Evolutionary conservation across 1,140 invertebrate species (phyloP), one percentile per base, ranked within the genome.

Genomic region (Araneus ventricosus): DNA sequence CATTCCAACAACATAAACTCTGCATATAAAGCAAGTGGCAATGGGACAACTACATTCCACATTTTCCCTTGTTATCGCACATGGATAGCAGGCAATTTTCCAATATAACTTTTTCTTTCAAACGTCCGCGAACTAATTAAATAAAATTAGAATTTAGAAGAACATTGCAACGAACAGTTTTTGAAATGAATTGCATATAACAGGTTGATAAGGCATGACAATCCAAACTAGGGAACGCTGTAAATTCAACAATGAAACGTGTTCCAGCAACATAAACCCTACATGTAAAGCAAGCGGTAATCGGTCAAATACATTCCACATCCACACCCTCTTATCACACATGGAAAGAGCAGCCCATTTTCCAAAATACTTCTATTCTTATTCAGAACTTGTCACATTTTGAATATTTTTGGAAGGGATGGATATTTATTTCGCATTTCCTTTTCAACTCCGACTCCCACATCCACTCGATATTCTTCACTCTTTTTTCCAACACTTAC

Each of bases 401-500:
- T 87, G 85, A 87, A 87, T 87, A 87, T 87, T 87, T 80, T 87
- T 24, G 17, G 52, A 30, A 27, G 52, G 7, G 52, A 87, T 63
- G 22, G 52, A 87, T 87, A 87, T 87, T 87, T 87, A 87, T 87
- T 87, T 45, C 52, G 57, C 27, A 87, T 61, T 87, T 87, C 59
- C 85, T 34, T 87, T 87, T 87, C 85, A 87, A 87, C 52, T n/a
- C 20, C 39, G 85, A 87, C 85, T 87, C 61, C 80, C 4, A 22
- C n/a, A 45, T 45, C 80, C 22, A 82, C 80, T 82, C 41, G 2
- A 82, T 52, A 82, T 82, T 82, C 80, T 20, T n/a, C 22, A 82
- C 39, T 82, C 80, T 20, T 22, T 75, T 75, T 34, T 7, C 45
- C 24, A 84, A 84, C 85, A 87, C 52, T 87, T 87, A 87, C 85